Conservation (phyloP, 2,888 invertebrate species). For the Sclerodermus sp. region DNA sequence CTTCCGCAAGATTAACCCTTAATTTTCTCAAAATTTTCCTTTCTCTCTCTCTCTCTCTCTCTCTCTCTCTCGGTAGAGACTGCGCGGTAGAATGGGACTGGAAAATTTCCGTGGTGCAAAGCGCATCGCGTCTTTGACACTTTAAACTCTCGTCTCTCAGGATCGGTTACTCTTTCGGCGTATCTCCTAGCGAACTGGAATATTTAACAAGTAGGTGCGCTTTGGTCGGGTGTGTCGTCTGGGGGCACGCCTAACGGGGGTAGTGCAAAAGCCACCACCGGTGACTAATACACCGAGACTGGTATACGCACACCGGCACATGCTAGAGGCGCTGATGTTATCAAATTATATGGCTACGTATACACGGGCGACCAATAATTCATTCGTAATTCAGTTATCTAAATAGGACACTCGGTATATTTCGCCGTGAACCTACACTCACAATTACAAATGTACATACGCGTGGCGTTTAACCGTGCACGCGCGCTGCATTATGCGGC, state of each 20-base stretch:
- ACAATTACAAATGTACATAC: neutral
- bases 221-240: conserved; percentile 12
- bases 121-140: no score
- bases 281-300: conserved; percentile 17
- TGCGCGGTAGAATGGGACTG: no score
- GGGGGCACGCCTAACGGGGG: conserved; percentile 44
- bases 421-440: neutral
- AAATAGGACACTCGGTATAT: conserved; percentile 34
- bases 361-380: conserved; percentile 49
- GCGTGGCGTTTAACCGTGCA: no score
- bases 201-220: conserved; percentile 3
- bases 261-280: conserved; percentile 42
- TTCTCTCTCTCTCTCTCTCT: no score
- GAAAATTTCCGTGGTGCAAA: no score
- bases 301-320: neutral
- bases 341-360: conserved; percentile 47
- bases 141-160: no score
- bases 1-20: no score
- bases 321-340: conserved; percentile 38
- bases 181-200: neutral
- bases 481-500: no score
- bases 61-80: no score
- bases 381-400: conserved; percentile 53
- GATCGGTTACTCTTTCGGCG: neutral
- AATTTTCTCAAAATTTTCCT: no score